Base-by-base conservation (phyloP, 1,140 invertebrate species). In the Trachymyrmex cornetzi region DNA sequence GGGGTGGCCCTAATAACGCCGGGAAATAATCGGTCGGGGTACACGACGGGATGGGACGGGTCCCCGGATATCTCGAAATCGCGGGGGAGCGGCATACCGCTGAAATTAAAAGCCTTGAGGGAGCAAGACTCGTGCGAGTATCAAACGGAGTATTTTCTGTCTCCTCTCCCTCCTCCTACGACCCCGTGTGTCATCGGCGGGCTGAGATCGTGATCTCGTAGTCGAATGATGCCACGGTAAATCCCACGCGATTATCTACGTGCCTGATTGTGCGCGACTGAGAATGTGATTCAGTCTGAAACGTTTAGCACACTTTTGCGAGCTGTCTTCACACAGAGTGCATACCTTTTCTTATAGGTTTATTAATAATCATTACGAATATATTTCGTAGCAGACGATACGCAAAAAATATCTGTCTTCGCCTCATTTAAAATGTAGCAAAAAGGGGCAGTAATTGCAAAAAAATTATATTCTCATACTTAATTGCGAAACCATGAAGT, bases 81-180 rank as follows among this genome's bases (percentile, higher is more conserved):
- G 74, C 72, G 82, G 85, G 66, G 64, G 61, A 69, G 79, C 64
- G 92, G 93, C 92, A 86, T 92, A 85, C 85, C 86, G 87, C 91
- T 90, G 87, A 94, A 95, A 95, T 94, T 94, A 95, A 94, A 95
- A 94, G 89, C 93, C 92, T 91, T 84, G 72, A 88, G 75, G 89
- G 89, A 81, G 92, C 30, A 71, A 82, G 75, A 85, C 61, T 63
- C 80, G 80, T 81, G 66, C 75, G 91, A 44, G 75, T 74, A 88
- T 86, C 90, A 86, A 90, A 88, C 88, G 75, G 57, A 88, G 87
- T 90, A 93, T 92, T 93, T 92, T 91, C 86, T 88, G 59, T 79
- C 59, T 79, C 79, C 72, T 57, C 34, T 0, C 34, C 34, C 34
- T 9, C 7, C 38, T 38, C 6, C 38, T 38, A 22, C 22, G 9